A percentile compares a stretch with the other conserved stretches of the same genome.
phyloP scores from a whole-genome alignment of 1,140 invertebrate species.

The Magallana gigas region DNA sequence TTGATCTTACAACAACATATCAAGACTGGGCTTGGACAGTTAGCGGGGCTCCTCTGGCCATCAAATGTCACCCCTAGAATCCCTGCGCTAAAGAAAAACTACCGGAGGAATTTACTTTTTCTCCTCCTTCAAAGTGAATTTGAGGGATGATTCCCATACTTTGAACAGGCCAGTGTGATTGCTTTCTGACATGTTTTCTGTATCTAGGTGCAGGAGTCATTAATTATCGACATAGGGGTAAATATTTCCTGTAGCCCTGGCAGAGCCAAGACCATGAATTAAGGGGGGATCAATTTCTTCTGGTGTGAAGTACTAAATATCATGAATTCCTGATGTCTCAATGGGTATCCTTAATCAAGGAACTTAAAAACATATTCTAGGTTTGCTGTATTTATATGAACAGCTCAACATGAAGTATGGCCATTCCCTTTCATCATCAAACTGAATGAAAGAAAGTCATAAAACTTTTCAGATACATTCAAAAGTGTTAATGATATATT shows the following conservation, averaged over 20 bases:
- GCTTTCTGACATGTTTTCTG: constrained; percentile 33
- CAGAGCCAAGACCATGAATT: constrained; percentile 22
- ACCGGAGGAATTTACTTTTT: constrained; percentile 28
- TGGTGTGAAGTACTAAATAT: constrained; percentile 28
- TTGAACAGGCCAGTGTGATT: constrained; percentile 13
- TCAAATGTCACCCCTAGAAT: constrained; percentile 6
- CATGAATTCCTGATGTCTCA: constrained; percentile 29
- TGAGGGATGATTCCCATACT: constrained; percentile 30
- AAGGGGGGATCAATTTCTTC: constrained; percentile 33
- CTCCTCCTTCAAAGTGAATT: not conserved
- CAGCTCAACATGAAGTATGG: not conserved
- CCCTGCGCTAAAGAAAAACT: not conserved
- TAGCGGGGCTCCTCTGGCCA: not conserved
- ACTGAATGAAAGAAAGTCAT: not conserved
- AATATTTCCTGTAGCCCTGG: constrained; percentile 29
- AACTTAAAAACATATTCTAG: constrained; percentile 26
- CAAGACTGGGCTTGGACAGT: not conserved
- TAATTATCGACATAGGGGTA: constrained; percentile 22
- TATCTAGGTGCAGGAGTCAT: constrained; percentile 13
- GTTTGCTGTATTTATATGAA: not conserved
- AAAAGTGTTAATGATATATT: constrained; percentile 12
- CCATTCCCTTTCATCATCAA: constrained; percentile 13
- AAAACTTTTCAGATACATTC: constrained; percentile 26
- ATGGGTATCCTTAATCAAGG: constrained; percentile 21
- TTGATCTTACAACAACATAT: constrained; percentile 31